Percentiles rank a stretch among this genome's conserved stretches.
Evolutionary conservation across 2,797 vertebrate genomes (phyloP).

Genomic region (Naso thynnoides): DNA sequence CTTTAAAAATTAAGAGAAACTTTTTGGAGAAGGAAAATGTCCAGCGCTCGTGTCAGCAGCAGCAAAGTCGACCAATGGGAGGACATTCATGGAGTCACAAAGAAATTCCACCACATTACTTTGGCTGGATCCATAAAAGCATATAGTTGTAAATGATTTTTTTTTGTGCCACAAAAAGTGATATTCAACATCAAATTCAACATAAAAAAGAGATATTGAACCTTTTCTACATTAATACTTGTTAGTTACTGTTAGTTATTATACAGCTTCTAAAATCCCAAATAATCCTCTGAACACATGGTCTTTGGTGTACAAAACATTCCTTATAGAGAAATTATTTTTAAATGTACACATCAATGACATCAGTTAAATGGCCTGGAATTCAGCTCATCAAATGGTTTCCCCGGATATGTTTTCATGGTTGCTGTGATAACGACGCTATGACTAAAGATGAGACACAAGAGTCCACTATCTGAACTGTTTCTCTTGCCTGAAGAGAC

Average conservation of each 20-base stretch:
- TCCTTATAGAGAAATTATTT: slow-evolving; percentile 37
- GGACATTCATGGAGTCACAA: slow-evolving; percentile 69
- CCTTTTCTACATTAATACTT: slow-evolving; percentile 7
- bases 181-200: slow-evolving; percentile 52
- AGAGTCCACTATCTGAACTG: slow-evolving; percentile 12
- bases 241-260: slow-evolving; percentile 18
- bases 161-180: slow-evolving; percentile 44
- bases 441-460: slow-evolving; percentile 31
- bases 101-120: slow-evolving; percentile 36
- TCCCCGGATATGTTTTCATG: slow-evolving; percentile 22
- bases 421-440: slow-evolving; percentile 25
- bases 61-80: slow-evolving; percentile 31
- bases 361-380: slow-evolving; percentile 31
- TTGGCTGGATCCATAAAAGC: slow-evolving; percentile 32
- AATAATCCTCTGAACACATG: slow-evolving; percentile 37
- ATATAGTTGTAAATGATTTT: slow-evolving; percentile 9
- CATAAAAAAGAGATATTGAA: slow-evolving; percentile 36
- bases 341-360: slow-evolving; percentile 45
- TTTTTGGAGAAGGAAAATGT: slow-evolving; percentile 27
- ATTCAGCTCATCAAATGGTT: slow-evolving; percentile 9
- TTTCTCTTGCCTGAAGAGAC: slow-evolving; percentile 4
- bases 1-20: slow-evolving; percentile 30
- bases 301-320: slow-evolving; percentile 76
- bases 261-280: slow-evolving; percentile 27
- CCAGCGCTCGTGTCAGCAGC: slow-evolving; percentile 39